Evolutionary conservation across 2,888 invertebrate species (phyloP).

Genomic region (Altica lythri): DNA sequence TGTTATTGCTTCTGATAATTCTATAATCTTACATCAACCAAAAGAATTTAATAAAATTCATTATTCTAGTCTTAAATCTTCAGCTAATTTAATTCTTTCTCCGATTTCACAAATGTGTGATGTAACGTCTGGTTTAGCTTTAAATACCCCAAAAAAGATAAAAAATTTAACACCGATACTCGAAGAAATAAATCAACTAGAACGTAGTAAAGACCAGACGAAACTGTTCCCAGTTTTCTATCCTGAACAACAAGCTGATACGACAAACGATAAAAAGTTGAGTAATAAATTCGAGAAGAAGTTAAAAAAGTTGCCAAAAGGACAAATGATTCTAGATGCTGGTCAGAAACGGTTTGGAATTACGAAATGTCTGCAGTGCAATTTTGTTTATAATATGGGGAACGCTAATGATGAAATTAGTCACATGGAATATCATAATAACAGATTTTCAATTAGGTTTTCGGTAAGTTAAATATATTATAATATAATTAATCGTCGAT

Average conservation of each 20-base stretch:
- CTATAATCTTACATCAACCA: constrained; percentile 42
- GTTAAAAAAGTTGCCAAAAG: constrained; percentile 28
- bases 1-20: constrained; percentile 44
- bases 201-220: constrained; percentile 24
- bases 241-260: constrained; percentile 30
- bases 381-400: constrained; percentile 72
- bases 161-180: constrained; percentile 48
- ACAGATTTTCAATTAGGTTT: constrained; percentile 67
- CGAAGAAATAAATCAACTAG: constrained; percentile 33
- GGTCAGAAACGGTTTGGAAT: constrained; percentile 83
- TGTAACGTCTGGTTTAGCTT: constrained; percentile 58
- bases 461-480: constrained; percentile 59
- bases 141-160: constrained; percentile 58
- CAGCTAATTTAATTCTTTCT: constrained; percentile 52
- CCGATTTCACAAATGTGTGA: constrained; percentile 60
- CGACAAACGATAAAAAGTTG: constrained; percentile 31
- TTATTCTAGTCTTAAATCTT: no score
- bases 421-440: constrained; percentile 75
- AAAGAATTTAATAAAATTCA: no score
- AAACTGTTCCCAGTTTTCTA: constrained; percentile 60
- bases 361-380: constrained; percentile 75
- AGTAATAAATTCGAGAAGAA: constrained; percentile 31
- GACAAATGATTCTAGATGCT: constrained; percentile 81
- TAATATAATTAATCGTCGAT: no score
- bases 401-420: constrained; percentile 80